Evolutionary conservation across 2,888 invertebrate species (phyloP), one percentile per base, ranked within the genome.

Genomic region (Beris morrisii): DNA sequence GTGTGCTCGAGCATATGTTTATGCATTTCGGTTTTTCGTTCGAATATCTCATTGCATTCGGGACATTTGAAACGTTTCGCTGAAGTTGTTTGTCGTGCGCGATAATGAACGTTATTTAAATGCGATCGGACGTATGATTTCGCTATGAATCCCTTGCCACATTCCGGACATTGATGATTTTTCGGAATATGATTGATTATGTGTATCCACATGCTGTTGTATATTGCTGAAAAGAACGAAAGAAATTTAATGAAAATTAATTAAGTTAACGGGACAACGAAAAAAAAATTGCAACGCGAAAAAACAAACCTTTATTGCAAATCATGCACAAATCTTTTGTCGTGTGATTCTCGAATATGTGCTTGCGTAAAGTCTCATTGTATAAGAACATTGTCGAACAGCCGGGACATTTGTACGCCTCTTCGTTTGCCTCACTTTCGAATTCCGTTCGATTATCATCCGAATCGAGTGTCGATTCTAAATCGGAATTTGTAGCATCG

Each of bases 201-300:
- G 38, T 61, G 61, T 7, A 52, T 61, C 61, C 61, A 61, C 61
- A 61, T 61, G 61, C n/a, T 61, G 61, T 61, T 61, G 61, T 61
- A 61, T 11, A 61, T 52, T 4, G 15, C 61, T 61, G 32, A 11
- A 59, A 59, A 15, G 7, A 15, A 32, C 38, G 30, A 53, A 30
- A 30, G 12, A n/a, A 7, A 31, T 6, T 52, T 15, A 15, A 52
- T 48, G 12, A 7, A 48, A 48, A 48, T 48, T n/a, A 22, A 22
- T 22, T 1, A 1, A 22, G 22, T 22, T 22, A 22, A 22, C 22
- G 22, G 38, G 38, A 1, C 5, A 38, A n/a, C 48, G 7, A 5
- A n/a, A 48, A 15, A 4, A 5, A 48, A 15, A n/a, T n/a, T n/a
- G 48, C 48, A 3, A 48, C 12, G 44, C 12, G 44, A 44, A 44